Percentiles rank a stretch among this genome's conserved stretches.
Evolutionary conservation across 2,888 invertebrate genomes (phyloP).

Genomic region (Cryptus viduatorius): DNA sequence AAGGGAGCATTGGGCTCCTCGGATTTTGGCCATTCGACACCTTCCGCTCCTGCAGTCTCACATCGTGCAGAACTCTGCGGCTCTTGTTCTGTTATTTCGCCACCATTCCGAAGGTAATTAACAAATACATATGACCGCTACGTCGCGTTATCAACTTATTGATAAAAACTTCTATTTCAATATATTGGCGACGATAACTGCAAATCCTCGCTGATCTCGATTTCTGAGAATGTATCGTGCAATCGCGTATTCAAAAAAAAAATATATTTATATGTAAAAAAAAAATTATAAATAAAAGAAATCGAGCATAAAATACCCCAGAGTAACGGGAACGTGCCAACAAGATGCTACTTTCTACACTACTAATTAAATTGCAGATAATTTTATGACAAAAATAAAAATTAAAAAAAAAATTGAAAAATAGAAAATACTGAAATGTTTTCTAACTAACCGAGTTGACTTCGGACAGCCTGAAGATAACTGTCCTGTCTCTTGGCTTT

Average conservation of each 20-base stretch:
- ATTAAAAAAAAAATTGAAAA: conserved; percentile 41
- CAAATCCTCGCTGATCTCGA: background rate
- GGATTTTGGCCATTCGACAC: conserved; percentile 59
- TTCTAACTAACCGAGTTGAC: conserved; percentile 79
- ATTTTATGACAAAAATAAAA: conserved; percentile 16
- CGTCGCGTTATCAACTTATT: conserved; percentile 13
- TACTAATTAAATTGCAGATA: conserved; percentile 42
- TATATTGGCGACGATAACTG: background rate
- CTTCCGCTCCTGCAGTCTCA: conserved; percentile 63
- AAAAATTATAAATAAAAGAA: conserved; percentile 7
- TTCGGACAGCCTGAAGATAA: conserved; percentile 84
- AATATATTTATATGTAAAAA: background rate
- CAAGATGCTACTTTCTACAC: conserved; percentile 61
- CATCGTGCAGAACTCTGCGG: conserved; percentile 69
- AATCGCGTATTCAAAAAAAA: conserved; percentile 5
- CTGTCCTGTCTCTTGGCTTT: conserved; percentile 85
- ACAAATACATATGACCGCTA: conserved; percentile 25
- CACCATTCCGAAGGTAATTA: conserved; percentile 30
- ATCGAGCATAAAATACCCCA: conserved; percentile 21
- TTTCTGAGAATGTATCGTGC: background rate
- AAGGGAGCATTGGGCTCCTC: conserved; percentile 69
- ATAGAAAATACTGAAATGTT: conserved; percentile 8
- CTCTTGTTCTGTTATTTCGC: conserved; percentile 69
- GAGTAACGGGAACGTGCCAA: conserved; percentile 51
- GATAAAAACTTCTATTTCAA: background rate